Conservation (phyloP, 1,140 invertebrate species). For the Archegozetes longisetosus region DNA sequence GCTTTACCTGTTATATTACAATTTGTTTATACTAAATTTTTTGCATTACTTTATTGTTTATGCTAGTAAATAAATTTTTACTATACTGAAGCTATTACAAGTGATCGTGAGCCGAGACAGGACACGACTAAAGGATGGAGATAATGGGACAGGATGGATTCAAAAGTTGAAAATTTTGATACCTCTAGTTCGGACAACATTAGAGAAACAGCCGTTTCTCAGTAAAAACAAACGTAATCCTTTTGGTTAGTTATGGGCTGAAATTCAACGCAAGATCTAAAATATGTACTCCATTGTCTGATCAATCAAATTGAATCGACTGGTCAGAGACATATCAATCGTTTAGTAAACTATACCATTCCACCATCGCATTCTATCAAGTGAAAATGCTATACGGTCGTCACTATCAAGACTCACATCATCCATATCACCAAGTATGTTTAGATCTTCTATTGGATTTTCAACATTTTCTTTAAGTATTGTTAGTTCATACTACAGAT, state of each 20-base stretch:
- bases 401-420: conserved; percentile 12
- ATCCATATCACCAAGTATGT: conserved; percentile 18
- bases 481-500: no score
- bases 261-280: conserved; percentile 40
- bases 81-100: no score
- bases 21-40: no score
- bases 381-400: conserved; percentile 16
- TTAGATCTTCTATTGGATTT: conserved; percentile 9
- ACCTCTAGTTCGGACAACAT: conserved; percentile 16
- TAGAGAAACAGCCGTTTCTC: conserved; percentile 16
- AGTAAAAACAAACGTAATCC: conserved; percentile 32
- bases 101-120: no score
- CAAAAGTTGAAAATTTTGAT: no score
- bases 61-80: no score
- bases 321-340: conserved; percentile 15
- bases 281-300: conserved; percentile 38
- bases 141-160: no score
- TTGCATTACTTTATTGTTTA: no score
- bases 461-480: background rate
- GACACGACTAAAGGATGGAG: no score
- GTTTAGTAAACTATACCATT: conserved; percentile 18
- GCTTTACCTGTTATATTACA: no score
- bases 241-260: conserved; percentile 34
- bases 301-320: conserved; percentile 11
- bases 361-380: conserved; percentile 19